These are phyloP conservation scores for Microdon myrmicae DNA, from an alignment of 2,888 invertebrate genomes.

Conservation along the genomic window DNA sequence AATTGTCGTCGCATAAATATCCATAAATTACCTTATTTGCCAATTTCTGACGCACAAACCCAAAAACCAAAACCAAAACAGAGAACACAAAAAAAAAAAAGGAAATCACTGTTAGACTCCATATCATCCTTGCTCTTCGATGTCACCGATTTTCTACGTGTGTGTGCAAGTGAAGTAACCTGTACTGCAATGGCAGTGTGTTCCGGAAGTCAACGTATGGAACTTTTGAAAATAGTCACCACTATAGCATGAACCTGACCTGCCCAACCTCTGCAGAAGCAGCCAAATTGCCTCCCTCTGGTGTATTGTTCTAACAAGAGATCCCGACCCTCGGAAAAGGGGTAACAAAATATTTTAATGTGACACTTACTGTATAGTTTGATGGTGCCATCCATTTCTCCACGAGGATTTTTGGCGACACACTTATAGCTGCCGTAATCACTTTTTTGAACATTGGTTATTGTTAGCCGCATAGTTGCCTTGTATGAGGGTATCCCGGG, in stretches of 20 bases:
- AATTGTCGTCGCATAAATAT: constrained; percentile 32
- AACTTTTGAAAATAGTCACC: constrained; percentile 3
- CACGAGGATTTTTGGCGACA: constrained; percentile 87
- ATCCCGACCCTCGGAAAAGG: no score
- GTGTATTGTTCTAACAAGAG: constrained; percentile 23
- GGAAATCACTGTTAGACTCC: no score
- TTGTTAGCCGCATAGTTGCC: constrained; percentile 87
- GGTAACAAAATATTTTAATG: constrained; percentile 45
- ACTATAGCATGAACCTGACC: constrained; percentile 29
- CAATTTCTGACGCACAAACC: constrained; percentile 36
- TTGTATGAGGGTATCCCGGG: constrained; percentile 81
- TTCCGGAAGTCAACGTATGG: constrained; percentile 10
- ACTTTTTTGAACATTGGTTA: constrained; percentile 79
- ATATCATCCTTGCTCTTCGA: no score
- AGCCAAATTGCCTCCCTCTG: constrained; percentile 28
- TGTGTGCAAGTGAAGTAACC: not conserved
- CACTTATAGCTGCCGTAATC: constrained; percentile 92
- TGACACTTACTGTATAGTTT: constrained; percentile 84
- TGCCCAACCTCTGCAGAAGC: not conserved
- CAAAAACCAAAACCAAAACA: no score
- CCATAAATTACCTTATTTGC: constrained; percentile 36
- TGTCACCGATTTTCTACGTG: not conserved
- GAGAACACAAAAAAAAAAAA: not conserved
- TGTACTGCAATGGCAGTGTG: constrained; percentile 1
- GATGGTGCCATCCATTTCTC: constrained; percentile 90